These are phyloP conservation scores for Passer montanus DNA, from an alignment of 2,113 vertebrate genomes.

Conservation along the genomic window DNA sequence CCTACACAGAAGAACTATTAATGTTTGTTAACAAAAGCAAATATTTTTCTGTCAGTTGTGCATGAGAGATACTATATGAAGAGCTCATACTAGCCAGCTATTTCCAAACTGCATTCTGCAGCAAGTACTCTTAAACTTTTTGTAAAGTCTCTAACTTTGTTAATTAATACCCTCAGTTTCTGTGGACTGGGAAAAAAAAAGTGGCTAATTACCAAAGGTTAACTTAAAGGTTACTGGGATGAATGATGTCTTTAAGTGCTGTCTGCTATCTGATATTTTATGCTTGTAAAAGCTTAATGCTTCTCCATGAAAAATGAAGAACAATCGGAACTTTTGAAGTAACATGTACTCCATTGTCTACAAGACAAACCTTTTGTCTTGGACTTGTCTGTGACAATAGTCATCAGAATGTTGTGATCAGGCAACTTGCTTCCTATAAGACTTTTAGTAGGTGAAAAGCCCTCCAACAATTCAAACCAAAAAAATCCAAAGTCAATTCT, in stretches of 20 bases:
- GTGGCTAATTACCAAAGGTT: background rate
- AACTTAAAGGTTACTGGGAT: background rate
- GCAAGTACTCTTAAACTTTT: background rate
- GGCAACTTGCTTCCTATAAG: background rate
- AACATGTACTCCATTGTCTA: background rate
- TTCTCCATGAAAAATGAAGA: background rate
- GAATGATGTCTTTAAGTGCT: background rate
- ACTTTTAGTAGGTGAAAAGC: background rate
- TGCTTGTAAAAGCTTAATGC: background rate
- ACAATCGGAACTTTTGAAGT: background rate
- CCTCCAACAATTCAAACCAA: rapidly evolving
- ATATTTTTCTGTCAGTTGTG: background rate
- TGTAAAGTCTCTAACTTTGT: background rate
- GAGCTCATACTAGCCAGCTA: background rate
- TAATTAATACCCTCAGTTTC: background rate
- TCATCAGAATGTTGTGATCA: background rate
- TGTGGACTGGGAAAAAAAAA: background rate
- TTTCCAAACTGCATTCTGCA: background rate
- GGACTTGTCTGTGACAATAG: background rate
- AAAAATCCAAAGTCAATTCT: background rate
- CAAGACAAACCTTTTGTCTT: background rate
- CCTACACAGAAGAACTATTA: background rate
- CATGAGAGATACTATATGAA: background rate
- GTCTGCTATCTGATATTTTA: background rate
- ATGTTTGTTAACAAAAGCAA: background rate